Conservation (phyloP, 1,140 invertebrate genomes). For the Aleiodes sp. region DNA sequence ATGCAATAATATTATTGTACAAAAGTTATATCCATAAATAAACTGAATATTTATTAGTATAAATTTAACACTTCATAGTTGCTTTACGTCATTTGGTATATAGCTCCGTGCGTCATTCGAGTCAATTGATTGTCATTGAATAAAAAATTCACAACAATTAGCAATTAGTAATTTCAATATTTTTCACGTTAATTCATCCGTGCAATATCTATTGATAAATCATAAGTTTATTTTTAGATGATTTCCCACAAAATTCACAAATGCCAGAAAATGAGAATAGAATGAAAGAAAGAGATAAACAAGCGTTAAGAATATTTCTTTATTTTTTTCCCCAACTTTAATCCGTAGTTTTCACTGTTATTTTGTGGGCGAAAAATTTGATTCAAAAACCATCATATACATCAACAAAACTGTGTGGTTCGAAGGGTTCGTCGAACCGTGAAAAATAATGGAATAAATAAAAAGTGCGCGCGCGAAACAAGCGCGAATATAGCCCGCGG, state of each 20-base stretch:
- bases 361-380: not conserved
- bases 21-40: not conserved
- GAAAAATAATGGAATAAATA: constrained; percentile 13
- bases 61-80: not conserved
- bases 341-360: not conserved
- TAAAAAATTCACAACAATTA: too few species aligned
- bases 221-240: too few species aligned
- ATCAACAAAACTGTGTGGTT: constrained; percentile 6
- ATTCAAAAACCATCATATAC: not conserved
- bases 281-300: too few species aligned
- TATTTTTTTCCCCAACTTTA: not conserved
- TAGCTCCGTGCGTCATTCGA: not conserved
- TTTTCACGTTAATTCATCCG: too few species aligned
- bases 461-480: constrained; percentile 9
- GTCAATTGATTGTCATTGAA: too few species aligned
- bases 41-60: not conserved
- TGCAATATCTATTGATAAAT: too few species aligned
- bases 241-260: too few species aligned
- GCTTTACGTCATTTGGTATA: not conserved
- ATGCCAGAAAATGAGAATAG: too few species aligned
- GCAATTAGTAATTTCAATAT: too few species aligned
- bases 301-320: too few species aligned
- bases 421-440: constrained; percentile 7
- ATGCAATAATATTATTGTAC: not conserved
- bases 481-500: constrained; percentile 8